phyloP scores from a whole-genome alignment of 2,113 vertebrate genomes.

The Tragelaphus scriptus region DNA sequence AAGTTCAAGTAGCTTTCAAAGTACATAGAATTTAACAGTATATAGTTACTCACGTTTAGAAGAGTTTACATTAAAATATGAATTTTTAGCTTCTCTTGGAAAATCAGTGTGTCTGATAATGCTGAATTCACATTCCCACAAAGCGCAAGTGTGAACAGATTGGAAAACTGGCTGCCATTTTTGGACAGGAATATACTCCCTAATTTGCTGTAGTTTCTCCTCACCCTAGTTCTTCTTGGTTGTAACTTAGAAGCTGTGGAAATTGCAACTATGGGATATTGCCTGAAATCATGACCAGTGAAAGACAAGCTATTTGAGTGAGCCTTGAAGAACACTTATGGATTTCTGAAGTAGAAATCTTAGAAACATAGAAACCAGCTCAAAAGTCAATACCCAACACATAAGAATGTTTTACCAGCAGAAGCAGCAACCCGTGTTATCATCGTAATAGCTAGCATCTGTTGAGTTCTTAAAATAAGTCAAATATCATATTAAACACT shows the following conservation, averaged over 20 bases:
- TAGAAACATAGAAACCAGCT: neutral
- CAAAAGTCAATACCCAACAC: neutral
- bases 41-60: neutral
- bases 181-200: neutral
- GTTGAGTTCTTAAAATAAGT: slow-evolving; percentile 24
- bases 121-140: neutral
- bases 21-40: neutral
- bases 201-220: neutral
- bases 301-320: neutral
- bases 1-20: neutral
- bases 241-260: neutral
- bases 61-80: neutral
- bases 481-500: neutral
- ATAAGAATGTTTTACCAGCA: neutral
- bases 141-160: neutral
- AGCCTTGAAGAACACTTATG: neutral
- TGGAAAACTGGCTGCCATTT: neutral
- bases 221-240: neutral
- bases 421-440: neutral
- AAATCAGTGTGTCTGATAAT: neutral
- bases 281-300: neutral
- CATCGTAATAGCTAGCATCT: neutral
- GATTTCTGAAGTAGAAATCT: neutral
- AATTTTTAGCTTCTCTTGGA: slow-evolving; percentile 11
- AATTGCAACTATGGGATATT: neutral